Base-by-base conservation (phyloP, 2,113 vertebrate species). In the Pao palembangensis region DNA sequence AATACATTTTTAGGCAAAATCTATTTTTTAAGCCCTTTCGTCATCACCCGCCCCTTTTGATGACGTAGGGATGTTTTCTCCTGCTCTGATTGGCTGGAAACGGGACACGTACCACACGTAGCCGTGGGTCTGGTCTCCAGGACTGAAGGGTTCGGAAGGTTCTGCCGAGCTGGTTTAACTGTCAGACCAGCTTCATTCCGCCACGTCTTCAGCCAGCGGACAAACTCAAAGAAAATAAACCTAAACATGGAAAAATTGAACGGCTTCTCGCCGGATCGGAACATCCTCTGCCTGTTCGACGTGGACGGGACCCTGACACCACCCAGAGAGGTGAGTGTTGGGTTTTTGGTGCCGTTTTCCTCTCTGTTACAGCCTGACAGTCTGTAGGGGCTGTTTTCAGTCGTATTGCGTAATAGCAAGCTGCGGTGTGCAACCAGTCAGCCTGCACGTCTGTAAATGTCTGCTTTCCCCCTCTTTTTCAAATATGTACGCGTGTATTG, bases 261-360 rank as follows among this genome's bases (percentile, higher is more conserved):
- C 14, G 46, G 20, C 16, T 57, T 79, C 13, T 47, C 77, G 0
- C 34, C 62, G 6, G 85, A 84, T 21, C 62, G 89, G 31, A 88
- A 80, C 58, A 73, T 93, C 64, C 89, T 98, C 44, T 98, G 96
- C 56, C 88, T 98, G 54, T 98, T 98, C 85, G 96, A 98, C 28
- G 96, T 98, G 88, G 96, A 98, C 60, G 95, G 96, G 3, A 98
- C 95, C 13, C 90, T 98, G 69, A 98, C 96, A 18, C 86, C 88
- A 0, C 92, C 96, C 0, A 91, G 96, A 88, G 91, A 96, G 93
- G 96, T 97, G 91, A 8, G 4, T 38, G 51, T n/a, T 52, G 2
- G 25, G 12, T 58, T 58, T 23, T 57, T 21, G 51, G 2, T 47
- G 42, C 25, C 6, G 25, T 6, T 28, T 28, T 28, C 6, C n/a